phyloP scores from a whole-genome alignment of 1,140 invertebrate species.

The Bombyx mandarina region DNA sequence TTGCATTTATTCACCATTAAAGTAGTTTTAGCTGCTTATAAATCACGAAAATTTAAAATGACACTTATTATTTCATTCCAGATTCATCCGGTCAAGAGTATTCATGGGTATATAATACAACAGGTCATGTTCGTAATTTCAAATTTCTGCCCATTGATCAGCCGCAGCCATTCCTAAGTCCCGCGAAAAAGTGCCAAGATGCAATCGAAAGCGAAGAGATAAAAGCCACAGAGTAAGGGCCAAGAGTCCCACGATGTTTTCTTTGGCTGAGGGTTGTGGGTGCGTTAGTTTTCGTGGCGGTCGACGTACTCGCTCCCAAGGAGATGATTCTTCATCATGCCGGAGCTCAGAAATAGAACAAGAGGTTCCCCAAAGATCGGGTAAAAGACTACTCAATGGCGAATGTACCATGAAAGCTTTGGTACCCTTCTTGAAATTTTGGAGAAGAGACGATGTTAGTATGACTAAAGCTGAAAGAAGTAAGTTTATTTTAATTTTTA shows the following conservation, averaged over 20 bases:
- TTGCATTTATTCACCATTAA: too few relatives aligned
- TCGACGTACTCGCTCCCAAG: conserved; percentile 52
- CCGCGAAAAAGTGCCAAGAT: conserved; percentile 52
- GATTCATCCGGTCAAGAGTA: conserved; percentile 14
- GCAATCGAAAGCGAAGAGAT: conserved; percentile 65
- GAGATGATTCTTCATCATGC: conserved; percentile 73
- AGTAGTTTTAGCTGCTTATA: too few relatives aligned
- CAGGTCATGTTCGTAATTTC: conserved; percentile 20
- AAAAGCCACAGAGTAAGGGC: conserved; percentile 55
- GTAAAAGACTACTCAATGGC: conserved; percentile 46
- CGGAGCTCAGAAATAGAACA: conserved; percentile 73
- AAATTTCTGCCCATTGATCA: background rate
- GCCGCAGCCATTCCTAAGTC: conserved; percentile 53
- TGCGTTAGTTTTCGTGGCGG: conserved; percentile 62
- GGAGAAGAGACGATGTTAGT: conserved; percentile 74
- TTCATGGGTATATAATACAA: too few relatives aligned
- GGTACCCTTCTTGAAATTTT: conserved; percentile 71
- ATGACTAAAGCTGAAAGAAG: conserved; percentile 80
- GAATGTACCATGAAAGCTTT: conserved; percentile 63
- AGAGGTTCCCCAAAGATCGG: conserved; percentile 51
- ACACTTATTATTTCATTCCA: conserved; percentile 23
- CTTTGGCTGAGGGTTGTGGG: conserved; percentile 60
- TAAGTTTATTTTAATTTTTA: conserved; percentile 59
- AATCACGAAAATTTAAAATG: too few relatives aligned
- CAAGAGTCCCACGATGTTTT: conserved; percentile 63